Percentiles rank a stretch among this genome's conserved stretches.
Evolutionary conservation across 2,888 invertebrate species (phyloP).

Genomic region (Steromphala cineraria): DNA sequence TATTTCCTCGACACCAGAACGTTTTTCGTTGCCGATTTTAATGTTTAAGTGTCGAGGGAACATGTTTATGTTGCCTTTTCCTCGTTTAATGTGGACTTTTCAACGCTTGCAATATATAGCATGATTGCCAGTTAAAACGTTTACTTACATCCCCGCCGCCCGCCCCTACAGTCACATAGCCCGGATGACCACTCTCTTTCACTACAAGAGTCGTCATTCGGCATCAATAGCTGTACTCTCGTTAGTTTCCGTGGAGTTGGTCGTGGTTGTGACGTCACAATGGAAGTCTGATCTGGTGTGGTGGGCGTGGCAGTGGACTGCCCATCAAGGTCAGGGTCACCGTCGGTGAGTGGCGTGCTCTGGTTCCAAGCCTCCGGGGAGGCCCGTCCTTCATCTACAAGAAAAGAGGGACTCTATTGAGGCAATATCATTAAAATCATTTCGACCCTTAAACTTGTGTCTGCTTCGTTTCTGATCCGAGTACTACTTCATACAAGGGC

Average conservation of each 20-base stretch:
- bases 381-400: background rate
- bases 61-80: too few species aligned
- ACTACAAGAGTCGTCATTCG: constrained; percentile 64
- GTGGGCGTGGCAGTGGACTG: background rate
- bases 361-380: background rate
- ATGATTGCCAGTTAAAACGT: too few species aligned
- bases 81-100: too few species aligned
- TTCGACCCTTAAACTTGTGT: too few species aligned
- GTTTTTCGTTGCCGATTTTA: too few species aligned
- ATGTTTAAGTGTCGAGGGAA: too few species aligned
- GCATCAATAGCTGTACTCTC: constrained; percentile 43
- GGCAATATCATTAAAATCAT: too few species aligned
- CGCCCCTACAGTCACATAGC: constrained; percentile 47
- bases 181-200: constrained; percentile 61
- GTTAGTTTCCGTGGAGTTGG: constrained; percentile 31
- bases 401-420: too few species aligned
- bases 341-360: background rate
- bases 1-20: too few species aligned
- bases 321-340: background rate
- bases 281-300: constrained; percentile 26
- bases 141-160: constrained; percentile 51
- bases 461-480: too few species aligned
- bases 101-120: too few species aligned
- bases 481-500: too few species aligned
- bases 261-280: constrained; percentile 48